These are phyloP conservation scores for Drosophila melanogaster DNA, from an alignment of 1,140 invertebrate genomes.

Conservation along the genomic window DNA sequence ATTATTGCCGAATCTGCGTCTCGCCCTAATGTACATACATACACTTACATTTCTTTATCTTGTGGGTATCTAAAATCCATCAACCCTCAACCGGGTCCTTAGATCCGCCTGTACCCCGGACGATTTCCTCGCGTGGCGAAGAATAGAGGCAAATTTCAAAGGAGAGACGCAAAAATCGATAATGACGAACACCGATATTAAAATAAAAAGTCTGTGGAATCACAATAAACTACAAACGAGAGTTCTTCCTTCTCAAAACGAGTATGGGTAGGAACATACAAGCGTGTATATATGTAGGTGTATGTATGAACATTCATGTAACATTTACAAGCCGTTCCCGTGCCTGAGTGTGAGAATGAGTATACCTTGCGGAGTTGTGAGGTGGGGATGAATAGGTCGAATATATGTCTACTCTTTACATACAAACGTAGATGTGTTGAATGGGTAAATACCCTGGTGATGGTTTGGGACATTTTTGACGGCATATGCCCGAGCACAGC, in stretches of 20 bases:
- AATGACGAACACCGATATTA: constrained; percentile 59
- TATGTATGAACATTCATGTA: constrained; percentile 24
- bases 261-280: background rate
- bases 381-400: constrained; percentile 13
- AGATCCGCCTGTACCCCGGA: background rate
- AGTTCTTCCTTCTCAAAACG: constrained; percentile 1
- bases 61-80: constrained; percentile 14
- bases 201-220: constrained; percentile 53
- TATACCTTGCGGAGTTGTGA: constrained; percentile 8
- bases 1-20: background rate
- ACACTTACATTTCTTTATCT: constrained; percentile 9
- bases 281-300: background rate
- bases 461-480: constrained; percentile 1
- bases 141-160: constrained; percentile 54
- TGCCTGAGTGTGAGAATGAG: background rate
- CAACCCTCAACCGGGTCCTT: constrained; percentile 21
- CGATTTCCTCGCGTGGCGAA: constrained; percentile 10
- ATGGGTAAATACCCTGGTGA: constrained; percentile 1
- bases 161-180: constrained; percentile 63
- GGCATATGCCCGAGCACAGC: too few species aligned
- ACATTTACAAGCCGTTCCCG: constrained; percentile 7
- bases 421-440: constrained; percentile 18
- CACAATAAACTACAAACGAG: constrained; percentile 46
- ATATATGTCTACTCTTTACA: constrained; percentile 13
- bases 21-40: background rate